Evolutionary conservation across 2,113 vertebrate species (phyloP), one percentile per base, ranked within the genome.

Genomic region (Ceyx melanurus): DNA sequence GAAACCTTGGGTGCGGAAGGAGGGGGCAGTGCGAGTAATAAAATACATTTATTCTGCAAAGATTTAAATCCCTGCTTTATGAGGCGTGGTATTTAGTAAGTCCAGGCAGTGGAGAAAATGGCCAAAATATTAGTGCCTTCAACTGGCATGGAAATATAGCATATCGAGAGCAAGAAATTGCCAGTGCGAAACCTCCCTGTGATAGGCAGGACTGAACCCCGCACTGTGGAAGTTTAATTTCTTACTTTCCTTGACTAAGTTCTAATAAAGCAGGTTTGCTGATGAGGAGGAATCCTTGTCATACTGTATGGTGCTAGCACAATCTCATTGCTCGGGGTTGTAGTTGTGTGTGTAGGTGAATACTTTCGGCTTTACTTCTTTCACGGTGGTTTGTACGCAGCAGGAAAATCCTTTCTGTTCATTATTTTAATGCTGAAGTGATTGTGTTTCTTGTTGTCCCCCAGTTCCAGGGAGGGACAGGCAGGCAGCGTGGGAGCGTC

Each of bases 31-130:
- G 5, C 26, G 23, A 96, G 95, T 95, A 97, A 92, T 95, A 94
- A 97, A 97, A 97, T 90, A 87, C 90, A 90, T 97, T 96, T 94
- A 90, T 90, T 97, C 93, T 85, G 81, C 67, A 81, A 90, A 95
- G 95, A 92, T 88, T 97, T 97, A 97, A 98, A 96, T 97, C 80
- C 90, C 58, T 76, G n/a, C 86, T 98, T 98, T 96, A 95, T 94
- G 91, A 96, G 93, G 82, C 93, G 94, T 68, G 75, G 84, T 93
- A 95, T 97, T 97, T 96, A 94, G 96, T 96, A 95, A 96, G 86
- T 95, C 86, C 94, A 92, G 46, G 85, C 83, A 84, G 57, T 93
- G 86, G 77, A 96, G 82, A 93, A 96, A 97, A 94, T 79, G 74
- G 61, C 89, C 37, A 43, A 95, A 96, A 92, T 96, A 70, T 93